These are phyloP conservation scores for Numenius arquata DNA, from an alignment of 2,113 vertebrate species.

Conservation along the genomic window DNA sequence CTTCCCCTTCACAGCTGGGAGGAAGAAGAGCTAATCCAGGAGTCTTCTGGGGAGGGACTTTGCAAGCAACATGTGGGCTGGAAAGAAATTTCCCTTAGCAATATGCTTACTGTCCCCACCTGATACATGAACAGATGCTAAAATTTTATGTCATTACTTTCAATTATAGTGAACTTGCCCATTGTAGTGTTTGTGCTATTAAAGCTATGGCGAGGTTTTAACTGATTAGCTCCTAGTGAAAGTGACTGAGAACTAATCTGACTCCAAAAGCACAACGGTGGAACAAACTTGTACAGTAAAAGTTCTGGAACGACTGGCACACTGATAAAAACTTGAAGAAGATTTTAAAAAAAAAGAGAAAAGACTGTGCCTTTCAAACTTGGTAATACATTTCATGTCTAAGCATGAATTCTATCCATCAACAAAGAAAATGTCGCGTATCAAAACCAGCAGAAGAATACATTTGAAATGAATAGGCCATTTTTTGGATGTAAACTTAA, in stretches of 20 bases:
- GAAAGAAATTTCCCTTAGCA: not conserved
- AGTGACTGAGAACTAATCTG: not conserved
- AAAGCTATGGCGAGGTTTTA: not conserved
- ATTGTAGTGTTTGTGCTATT: not conserved
- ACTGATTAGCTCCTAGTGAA: not conserved
- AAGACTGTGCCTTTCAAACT: not conserved
- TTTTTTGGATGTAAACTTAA: not conserved
- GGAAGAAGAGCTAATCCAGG: not conserved
- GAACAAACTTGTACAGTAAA: not conserved
- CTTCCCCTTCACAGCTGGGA: not conserved
- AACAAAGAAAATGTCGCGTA: not conserved
- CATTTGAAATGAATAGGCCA: not conserved
- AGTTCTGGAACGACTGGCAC: not conserved
- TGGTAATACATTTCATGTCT: not conserved
- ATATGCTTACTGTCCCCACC: not conserved
- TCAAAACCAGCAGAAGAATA: not conserved
- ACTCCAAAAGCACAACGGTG: not conserved
- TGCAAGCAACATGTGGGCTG: not conserved
- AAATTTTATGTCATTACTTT: not conserved
- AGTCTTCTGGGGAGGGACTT: not conserved
- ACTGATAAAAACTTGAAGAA: not conserved
- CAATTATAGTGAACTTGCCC: not conserved
- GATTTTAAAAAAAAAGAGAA: not conserved
- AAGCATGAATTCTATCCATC: not conserved
- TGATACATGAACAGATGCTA: not conserved